A percentile compares a stretch with the other conserved stretches of the same genome.
Evolutionary conservation across 2,113 vertebrate genomes (phyloP).

Genomic region (Acanthochromis polyacanthus): DNA sequence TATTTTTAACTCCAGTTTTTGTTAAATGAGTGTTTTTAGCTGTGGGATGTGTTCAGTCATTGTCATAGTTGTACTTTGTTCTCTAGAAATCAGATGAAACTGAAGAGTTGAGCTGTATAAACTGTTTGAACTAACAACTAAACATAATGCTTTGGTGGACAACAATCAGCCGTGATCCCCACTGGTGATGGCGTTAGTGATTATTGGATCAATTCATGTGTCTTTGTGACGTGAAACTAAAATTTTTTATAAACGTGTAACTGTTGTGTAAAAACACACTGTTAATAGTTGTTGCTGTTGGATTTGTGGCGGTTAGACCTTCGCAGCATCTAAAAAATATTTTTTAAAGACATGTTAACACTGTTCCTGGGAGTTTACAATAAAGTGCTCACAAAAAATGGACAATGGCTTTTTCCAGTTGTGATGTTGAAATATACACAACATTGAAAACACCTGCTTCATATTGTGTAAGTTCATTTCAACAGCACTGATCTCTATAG

Average conservation of each 20-base stretch:
- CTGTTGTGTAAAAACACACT: slow-evolving; percentile 5
- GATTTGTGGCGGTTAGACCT: not conserved
- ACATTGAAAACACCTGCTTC: no score
- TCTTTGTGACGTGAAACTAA: slow-evolving; percentile 16
- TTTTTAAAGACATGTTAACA: slow-evolving; percentile 27
- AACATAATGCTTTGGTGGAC: not conserved
- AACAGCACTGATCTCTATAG: no score
- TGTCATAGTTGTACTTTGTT: not conserved
- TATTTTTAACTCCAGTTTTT: not conserved
- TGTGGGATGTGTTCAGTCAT: not conserved
- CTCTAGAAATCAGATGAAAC: not conserved
- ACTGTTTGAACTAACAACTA: slow-evolving; percentile 2
- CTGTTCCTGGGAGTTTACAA: not conserved
- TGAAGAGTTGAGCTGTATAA: not conserved
- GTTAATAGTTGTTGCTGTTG: not conserved
- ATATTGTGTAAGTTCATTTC: no score
- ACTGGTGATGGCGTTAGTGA: not conserved
- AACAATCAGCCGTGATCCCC: not conserved
- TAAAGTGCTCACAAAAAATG: slow-evolving; percentile 20
- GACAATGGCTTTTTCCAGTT: no score
- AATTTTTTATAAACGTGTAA: slow-evolving; percentile 6
- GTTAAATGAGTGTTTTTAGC: not conserved
- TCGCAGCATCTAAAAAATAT: not conserved
- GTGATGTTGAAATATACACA: no score
- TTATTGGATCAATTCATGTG: not conserved